Conservation (phyloP, 2,113 vertebrate species). For the Odontesthes bonariensis region DNA sequence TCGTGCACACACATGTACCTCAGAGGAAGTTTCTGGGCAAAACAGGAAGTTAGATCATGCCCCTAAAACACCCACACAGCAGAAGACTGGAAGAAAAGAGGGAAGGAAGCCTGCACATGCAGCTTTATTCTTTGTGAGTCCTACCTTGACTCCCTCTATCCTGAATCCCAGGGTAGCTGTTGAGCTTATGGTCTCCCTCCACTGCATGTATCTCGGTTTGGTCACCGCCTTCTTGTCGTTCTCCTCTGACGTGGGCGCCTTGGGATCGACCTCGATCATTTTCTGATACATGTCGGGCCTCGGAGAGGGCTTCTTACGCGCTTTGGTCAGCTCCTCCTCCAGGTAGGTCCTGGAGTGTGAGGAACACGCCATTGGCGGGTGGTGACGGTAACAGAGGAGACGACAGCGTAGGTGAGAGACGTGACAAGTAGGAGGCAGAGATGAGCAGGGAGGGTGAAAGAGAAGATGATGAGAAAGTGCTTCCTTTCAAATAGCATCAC, state of each 20-base stretch:
- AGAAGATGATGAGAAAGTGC: conserved; percentile 7
- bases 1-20: conserved; percentile 43
- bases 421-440: conserved; percentile 5
- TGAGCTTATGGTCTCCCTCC: conserved; percentile 98
- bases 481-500: conserved; percentile 4
- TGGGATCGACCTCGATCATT: conserved; percentile 95
- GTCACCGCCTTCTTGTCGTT: conserved; percentile 88
- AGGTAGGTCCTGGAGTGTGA: conserved; percentile 88
- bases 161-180: conserved; percentile 94
- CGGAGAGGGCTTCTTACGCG: conserved; percentile 94
- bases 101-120: conserved; percentile 42
- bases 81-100: conserved; percentile 43
- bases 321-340: conserved; percentile 96
- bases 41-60: conserved; percentile 71
- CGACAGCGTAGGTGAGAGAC: neutral
- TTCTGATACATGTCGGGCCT: conserved; percentile 98
- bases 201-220: conserved; percentile 99
- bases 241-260: conserved; percentile 90
- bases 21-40: conserved; percentile 69
- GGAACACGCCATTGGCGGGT: neutral
- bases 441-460: conserved; percentile 1
- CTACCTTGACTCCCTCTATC: conserved; percentile 98
- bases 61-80: conserved; percentile 50
- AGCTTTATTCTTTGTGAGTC: conserved; percentile 14
- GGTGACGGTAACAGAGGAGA: neutral